These are phyloP conservation scores for Odocoileus virginianus DNA, from an alignment of 2,113 vertebrate species.

Conservation along the genomic window DNA sequence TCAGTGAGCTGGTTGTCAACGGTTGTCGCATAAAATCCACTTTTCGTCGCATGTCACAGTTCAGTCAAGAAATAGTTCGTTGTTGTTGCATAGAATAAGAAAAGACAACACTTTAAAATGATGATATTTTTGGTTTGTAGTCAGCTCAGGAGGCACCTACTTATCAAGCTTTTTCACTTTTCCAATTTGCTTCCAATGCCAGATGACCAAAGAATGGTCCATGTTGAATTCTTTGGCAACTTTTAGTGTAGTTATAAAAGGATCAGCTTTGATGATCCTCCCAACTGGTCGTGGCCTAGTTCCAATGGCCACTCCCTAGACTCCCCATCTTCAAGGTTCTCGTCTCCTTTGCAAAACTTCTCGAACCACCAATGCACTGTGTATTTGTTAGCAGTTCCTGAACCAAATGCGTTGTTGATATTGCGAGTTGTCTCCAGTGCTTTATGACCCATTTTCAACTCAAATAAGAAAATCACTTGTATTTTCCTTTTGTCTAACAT, in stretches of 20 bases:
- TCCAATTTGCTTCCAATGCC: background rate
- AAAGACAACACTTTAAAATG: background rate
- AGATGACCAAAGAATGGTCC: background rate
- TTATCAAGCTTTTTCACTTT: background rate
- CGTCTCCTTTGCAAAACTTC: background rate
- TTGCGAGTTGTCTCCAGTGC: background rate
- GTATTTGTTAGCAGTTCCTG: background rate
- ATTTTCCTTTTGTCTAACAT: background rate
- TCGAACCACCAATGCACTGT: background rate
- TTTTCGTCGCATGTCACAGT: background rate
- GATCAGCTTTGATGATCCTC: background rate
- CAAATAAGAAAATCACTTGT: background rate
- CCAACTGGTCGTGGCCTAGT: rapidly evolving
- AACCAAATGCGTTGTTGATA: background rate
- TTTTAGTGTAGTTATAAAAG: background rate
- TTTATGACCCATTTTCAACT: background rate
- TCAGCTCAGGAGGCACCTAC: background rate
- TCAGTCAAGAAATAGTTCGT: background rate
- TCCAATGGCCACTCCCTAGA: background rate
- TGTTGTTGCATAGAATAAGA: background rate
- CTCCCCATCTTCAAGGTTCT: background rate
- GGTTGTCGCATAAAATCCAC: background rate
- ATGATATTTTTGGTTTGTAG: background rate
- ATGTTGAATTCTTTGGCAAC: background rate
- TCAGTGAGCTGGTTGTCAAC: background rate